Evolutionary conservation across 1,140 invertebrate genomes (phyloP).

Genomic region (Cecropterus lyciades): DNA sequence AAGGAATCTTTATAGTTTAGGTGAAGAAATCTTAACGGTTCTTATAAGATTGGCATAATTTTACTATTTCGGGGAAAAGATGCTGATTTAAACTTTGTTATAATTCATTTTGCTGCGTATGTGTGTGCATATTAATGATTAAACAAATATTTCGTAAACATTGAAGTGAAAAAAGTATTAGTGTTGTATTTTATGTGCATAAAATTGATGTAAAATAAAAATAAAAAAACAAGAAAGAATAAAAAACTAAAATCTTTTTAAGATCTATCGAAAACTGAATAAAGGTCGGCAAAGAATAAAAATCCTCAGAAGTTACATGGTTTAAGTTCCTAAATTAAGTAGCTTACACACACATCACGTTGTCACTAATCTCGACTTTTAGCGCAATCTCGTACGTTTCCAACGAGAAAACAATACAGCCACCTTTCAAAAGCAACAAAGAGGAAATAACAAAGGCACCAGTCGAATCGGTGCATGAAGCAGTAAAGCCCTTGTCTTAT

Average conservation of each 20-base stretch:
- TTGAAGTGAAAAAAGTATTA: no score
- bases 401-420: constrained; percentile 73
- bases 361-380: constrained; percentile 77
- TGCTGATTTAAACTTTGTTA: no score
- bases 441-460: constrained; percentile 75
- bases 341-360: constrained; percentile 66
- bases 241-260: not conserved
- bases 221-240: no score
- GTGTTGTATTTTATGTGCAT: no score
- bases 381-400: constrained; percentile 72
- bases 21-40: no score
- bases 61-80: no score
- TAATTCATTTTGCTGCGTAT: no score
- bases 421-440: constrained; percentile 76
- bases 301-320: not conserved
- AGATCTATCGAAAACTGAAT: not conserved
- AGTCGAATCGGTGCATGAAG: constrained; percentile 66
- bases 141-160: no score
- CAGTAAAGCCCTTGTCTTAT: constrained; percentile 33
- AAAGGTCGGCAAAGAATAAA: not conserved
- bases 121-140: no score
- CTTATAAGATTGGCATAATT: no score
- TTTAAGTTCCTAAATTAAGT: constrained; percentile 46
- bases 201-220: no score
- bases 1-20: no score